phyloP scores from a whole-genome alignment of 2,797 vertebrate species.

The Cossypha caffra region DNA sequence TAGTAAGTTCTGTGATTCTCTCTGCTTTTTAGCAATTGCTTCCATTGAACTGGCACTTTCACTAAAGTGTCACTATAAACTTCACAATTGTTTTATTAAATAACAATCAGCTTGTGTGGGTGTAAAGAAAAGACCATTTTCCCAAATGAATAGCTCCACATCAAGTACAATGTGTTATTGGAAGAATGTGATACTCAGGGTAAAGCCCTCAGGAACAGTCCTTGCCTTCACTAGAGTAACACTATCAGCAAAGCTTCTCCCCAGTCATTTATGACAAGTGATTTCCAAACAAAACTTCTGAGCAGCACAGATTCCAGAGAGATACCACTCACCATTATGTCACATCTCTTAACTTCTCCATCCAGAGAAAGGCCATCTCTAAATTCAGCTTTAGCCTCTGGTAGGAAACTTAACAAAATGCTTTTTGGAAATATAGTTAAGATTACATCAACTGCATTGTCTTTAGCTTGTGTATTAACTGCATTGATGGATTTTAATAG shows the following conservation, averaged over 20 bases:
- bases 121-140: background rate
- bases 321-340: background rate
- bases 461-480: background rate
- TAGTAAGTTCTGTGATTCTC: background rate
- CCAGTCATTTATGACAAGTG: background rate
- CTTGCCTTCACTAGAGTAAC: background rate
- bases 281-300: background rate
- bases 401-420: background rate
- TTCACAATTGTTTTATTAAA: background rate
- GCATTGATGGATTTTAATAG: background rate
- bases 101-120: background rate
- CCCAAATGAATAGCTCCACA: background rate
- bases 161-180: accelerated
- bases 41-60: background rate
- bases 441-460: background rate
- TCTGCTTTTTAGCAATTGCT: background rate
- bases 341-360: background rate
- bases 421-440: background rate
- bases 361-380: background rate
- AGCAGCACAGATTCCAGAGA: background rate
- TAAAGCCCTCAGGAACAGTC: background rate
- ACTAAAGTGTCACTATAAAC: background rate
- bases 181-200: background rate
- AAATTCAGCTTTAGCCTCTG: background rate
- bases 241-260: background rate